Percentiles rank a stretch among this genome's conserved stretches.
Evolutionary conservation across 2,797 vertebrate species (phyloP).

Genomic region (Epinephelus awoara): DNA sequence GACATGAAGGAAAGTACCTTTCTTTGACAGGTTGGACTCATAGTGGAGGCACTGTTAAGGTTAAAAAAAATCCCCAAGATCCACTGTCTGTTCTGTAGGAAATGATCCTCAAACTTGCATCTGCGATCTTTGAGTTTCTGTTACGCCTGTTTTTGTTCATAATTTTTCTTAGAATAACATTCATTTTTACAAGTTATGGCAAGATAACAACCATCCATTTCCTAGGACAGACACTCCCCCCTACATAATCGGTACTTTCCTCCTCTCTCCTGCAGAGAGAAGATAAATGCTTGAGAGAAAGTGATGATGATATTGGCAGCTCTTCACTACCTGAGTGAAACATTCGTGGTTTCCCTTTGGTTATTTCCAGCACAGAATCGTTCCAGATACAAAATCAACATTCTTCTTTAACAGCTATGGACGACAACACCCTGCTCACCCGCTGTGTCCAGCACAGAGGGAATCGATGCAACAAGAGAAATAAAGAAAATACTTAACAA

Average conservation of each 20-base stretch:
- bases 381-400: slow-evolving; percentile 31
- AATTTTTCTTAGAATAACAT: slow-evolving; percentile 68
- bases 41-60: not conserved
- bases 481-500: slow-evolving; percentile 24
- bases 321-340: slow-evolving; percentile 39
- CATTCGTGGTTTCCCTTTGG: slow-evolving; percentile 47
- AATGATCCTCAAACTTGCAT: slow-evolving; percentile 15
- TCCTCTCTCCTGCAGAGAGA: slow-evolving; percentile 32
- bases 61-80: not conserved
- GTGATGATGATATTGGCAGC: slow-evolving; percentile 66
- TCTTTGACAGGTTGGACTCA: slow-evolving; percentile 16
- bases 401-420: not conserved
- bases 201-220: slow-evolving; percentile 71
- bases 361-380: slow-evolving; percentile 51
- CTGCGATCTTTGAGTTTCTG: slow-evolving; percentile 37
- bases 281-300: slow-evolving; percentile 44
- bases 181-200: slow-evolving; percentile 57
- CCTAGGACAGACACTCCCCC: slow-evolving; percentile 49
- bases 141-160: slow-evolving; percentile 46
- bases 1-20: slow-evolving; percentile 24
- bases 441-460: slow-evolving; percentile 20
- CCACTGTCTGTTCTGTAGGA: not conserved
- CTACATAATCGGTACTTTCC: slow-evolving; percentile 42
- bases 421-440: not conserved
- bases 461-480: slow-evolving; percentile 18